Evolutionary conservation across 2,113 vertebrate species (phyloP), one percentile per base, ranked within the genome.

Genomic region (Ascaphus truei): DNA sequence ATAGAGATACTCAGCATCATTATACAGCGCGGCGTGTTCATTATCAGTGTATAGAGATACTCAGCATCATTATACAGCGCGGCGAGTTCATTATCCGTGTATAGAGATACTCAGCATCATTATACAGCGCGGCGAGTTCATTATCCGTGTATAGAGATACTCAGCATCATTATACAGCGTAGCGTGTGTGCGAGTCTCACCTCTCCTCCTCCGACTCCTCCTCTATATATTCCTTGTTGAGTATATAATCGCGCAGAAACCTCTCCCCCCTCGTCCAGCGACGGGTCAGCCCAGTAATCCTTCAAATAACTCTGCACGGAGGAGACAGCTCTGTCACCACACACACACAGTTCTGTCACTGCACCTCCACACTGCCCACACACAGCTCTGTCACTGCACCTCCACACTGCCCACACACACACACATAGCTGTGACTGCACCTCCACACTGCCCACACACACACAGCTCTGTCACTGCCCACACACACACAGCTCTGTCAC

Each of bases 191-290:
- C n/a, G n/a, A n/a, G n/a, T 7, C 51, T 0, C 53, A 51, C 2
- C 57, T 73, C 0, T 81, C 77, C 0, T 80, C 79, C 0, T 83
- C 84, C 0, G 85, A 73, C 0, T 78, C 64, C 1, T 81, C 83
- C 23, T 91, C 89, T 7, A 84, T 73, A 11, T 94, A 96, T 27
- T 86, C 78, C 73, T 92, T 92, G 78, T 94, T 94, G 4, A 97
- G 90, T 36, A 97, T 60, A 11, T 94, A 97, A 76, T 97, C 93
- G 31, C 92, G 82, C 8, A 97, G 85, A 83, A 96, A 97, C 7
- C 79, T 67, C 73, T 97, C 95, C 25, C n/a, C 85, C 90, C 23
- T 91, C 90, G 0, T 95, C 93, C 78, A 97, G 77, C 71, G 85
- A 26, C 0, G 95, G 93, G 73, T 93, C 77, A 5, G 85, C 93